A percentile compares a stretch with the other conserved stretches of the same genome.
Evolutionary conservation across 2,888 invertebrate species (phyloP).

Genomic region (Rutpela maculata): DNA sequence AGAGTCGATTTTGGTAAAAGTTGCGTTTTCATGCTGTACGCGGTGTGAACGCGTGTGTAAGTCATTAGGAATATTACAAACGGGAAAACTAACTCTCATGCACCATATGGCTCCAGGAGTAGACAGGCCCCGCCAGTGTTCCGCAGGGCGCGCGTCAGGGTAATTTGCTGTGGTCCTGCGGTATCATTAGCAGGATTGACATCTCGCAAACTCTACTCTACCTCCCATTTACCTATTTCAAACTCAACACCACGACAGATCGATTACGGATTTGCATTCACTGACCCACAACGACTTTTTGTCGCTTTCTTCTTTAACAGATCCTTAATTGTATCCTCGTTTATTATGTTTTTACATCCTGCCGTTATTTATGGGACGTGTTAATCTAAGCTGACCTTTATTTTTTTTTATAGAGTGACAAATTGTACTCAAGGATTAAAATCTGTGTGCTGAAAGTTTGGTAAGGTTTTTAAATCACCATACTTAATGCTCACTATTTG

Average conservation of each 20-base stretch:
- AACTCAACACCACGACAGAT: slow-evolving; percentile 51
- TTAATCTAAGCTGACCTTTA: slow-evolving; percentile 57
- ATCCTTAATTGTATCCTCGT: slow-evolving; percentile 42
- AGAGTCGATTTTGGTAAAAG: slow-evolving; percentile 60
- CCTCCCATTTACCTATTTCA: slow-evolving; percentile 68
- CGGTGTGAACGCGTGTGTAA: slow-evolving; percentile 72
- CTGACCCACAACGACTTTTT: slow-evolving; percentile 59
- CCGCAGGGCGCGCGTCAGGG: slow-evolving; percentile 34
- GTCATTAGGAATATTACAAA: slow-evolving; percentile 76
- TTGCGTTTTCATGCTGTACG: slow-evolving; percentile 73
- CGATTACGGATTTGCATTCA: slow-evolving; percentile 58
- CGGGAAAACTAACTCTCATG: slow-evolving; percentile 74
- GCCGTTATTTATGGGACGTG: slow-evolving; percentile 56
- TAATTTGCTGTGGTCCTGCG: slow-evolving; percentile 69
- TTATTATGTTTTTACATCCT: slow-evolving; percentile 43
- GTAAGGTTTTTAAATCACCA: neutral
- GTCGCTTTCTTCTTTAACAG: slow-evolving; percentile 40
- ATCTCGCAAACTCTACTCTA: slow-evolving; percentile 69
- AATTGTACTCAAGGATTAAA: slow-evolving; percentile 33
- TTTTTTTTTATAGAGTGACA: slow-evolving; percentile 45
- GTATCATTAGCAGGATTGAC: slow-evolving; percentile 71
- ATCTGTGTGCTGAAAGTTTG: neutral
- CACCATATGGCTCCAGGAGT: slow-evolving; percentile 73
- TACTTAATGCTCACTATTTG: neutral
- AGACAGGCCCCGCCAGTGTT: slow-evolving; percentile 47